phyloP scores from a whole-genome alignment of 2,113 vertebrate species.

The Ceuthmochares aereus region DNA sequence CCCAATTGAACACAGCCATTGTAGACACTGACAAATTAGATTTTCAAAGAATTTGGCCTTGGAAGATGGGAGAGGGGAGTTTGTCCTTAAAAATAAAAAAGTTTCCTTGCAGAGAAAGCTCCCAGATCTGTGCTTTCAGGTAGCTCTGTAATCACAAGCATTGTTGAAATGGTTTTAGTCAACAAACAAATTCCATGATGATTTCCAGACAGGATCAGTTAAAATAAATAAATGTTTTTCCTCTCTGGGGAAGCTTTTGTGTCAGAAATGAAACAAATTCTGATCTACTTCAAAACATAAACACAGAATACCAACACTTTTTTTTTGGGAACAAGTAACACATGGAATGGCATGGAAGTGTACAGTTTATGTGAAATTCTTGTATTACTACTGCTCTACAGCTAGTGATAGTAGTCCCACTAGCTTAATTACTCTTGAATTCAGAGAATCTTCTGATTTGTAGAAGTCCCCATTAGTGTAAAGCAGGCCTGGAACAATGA shows the following conservation, averaged over 20 bases:
- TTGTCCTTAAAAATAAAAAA: background rate
- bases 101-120: background rate
- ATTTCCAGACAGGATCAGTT: constrained; percentile 40
- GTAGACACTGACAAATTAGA: background rate
- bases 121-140: background rate
- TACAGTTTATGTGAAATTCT: background rate
- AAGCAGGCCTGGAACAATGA: background rate
- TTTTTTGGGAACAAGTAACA: background rate
- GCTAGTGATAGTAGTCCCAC: background rate
- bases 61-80: accelerated
- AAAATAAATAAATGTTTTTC: constrained; percentile 21
- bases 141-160: background rate
- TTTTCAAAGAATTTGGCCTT: background rate
- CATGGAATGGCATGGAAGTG: background rate
- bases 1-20: accelerated
- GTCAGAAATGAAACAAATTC: constrained; percentile 25
- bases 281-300: constrained; percentile 13
- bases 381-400: background rate
- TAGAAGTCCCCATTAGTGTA: background rate
- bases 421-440: constrained; percentile 27
- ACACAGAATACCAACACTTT: background rate
- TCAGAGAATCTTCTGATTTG: constrained; percentile 10
- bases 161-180: constrained; percentile 9
- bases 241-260: constrained; percentile 21
- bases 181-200: background rate